These are phyloP conservation scores for Parthenolecanium corni DNA, from an alignment of 2,888 invertebrate genomes.

Conservation along the genomic window DNA sequence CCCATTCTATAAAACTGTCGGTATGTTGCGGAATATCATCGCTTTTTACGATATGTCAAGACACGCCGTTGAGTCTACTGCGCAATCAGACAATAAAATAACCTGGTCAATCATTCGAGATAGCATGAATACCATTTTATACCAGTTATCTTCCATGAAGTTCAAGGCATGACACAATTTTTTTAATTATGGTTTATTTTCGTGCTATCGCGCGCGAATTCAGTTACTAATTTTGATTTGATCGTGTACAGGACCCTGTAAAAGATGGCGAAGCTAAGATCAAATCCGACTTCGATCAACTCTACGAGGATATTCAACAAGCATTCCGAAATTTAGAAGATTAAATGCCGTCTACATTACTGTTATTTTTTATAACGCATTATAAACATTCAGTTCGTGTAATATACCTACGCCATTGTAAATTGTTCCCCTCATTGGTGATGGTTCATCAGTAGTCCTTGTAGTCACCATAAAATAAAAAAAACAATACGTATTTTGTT, in stretches of 20 bases:
- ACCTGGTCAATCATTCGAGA: slow-evolving; percentile 97
- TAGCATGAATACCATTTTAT: slow-evolving; percentile 89
- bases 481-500: too few species aligned
- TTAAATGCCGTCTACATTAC: slow-evolving; percentile 41
- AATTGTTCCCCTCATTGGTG: too few species aligned
- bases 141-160: slow-evolving; percentile 97
- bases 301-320: slow-evolving; percentile 92
- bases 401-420: too few species aligned
- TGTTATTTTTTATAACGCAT: too few species aligned
- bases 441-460: too few species aligned
- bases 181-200: not conserved
- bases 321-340: slow-evolving; percentile 98
- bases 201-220: too few species aligned
- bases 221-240: not conserved
- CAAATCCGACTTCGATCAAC: slow-evolving; percentile 89
- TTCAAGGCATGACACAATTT: slow-evolving; percentile 62
- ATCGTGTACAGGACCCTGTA: slow-evolving; percentile 70
- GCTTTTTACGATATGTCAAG: slow-evolving; percentile 96
- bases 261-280: slow-evolving; percentile 97
- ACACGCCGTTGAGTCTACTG: slow-evolving; percentile 95
- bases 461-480: too few species aligned
- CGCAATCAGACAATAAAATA: slow-evolving; percentile 97
- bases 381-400: too few species aligned
- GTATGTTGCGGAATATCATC: slow-evolving; percentile 97
- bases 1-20: slow-evolving; percentile 99